A percentile compares a stretch with the other conserved stretches of the same genome.
These are phyloP conservation scores for Anableps anableps DNA, from an alignment of 2,797 vertebrate species.

Conservation along the genomic window DNA sequence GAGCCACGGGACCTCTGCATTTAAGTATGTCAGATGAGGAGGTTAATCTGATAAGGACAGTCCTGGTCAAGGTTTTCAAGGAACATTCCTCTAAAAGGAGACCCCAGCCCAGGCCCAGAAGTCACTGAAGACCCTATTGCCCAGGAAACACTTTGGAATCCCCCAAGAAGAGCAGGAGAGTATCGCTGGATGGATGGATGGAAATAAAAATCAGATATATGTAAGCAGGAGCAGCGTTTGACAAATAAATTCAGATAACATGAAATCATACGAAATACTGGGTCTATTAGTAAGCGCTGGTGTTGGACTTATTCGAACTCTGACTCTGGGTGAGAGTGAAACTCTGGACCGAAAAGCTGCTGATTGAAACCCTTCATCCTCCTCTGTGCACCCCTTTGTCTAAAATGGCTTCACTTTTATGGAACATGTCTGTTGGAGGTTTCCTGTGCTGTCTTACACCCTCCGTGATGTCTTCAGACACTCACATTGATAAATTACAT, in stretches of 20 bases:
- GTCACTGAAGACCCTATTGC: no score
- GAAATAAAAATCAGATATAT: neutral
- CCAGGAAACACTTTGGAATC: neutral
- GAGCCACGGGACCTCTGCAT: neutral
- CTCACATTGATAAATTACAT: constrained; percentile 18
- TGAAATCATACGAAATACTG: neutral
- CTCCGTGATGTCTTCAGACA: constrained; percentile 6
- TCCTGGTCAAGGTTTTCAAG: neutral
- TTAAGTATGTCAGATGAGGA: neutral
- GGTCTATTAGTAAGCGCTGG: neutral
- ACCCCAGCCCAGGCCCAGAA: no score
- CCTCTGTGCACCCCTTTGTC: constrained; percentile 1
- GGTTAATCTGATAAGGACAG: neutral
- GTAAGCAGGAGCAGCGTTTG: neutral
- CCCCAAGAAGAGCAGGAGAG: neutral
- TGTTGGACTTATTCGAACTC: neutral
- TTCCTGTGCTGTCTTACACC: constrained; percentile 1
- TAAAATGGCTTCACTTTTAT: constrained; percentile 3
- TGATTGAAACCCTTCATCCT: constrained; percentile 17
- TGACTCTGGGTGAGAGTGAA: neutral
- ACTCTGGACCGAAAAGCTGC: neutral
- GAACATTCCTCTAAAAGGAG: neutral
- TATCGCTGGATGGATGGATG: neutral
- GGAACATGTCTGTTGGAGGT: constrained; percentile 1
- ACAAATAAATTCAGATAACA: neutral